These are phyloP conservation scores for Heliconius charithonia DNA, from an alignment of 2,888 invertebrate genomes.

Conservation along the genomic window DNA sequence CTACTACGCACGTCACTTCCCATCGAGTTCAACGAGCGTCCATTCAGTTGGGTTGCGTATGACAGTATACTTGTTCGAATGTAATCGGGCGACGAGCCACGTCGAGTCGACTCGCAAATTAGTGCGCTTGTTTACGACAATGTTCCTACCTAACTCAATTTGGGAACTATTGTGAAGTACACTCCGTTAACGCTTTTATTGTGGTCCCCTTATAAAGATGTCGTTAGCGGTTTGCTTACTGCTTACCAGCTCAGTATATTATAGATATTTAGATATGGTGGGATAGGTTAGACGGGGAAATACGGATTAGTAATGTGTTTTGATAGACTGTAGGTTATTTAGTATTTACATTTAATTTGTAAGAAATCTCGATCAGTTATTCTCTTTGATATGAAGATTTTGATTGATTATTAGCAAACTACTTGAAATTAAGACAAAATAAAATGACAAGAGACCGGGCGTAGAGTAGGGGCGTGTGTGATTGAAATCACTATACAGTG, in stretches of 20 bases:
- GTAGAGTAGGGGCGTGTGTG: no score
- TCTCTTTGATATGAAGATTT: no score
- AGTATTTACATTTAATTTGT: not conserved
- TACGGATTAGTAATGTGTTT: not conserved
- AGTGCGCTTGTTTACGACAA: slow-evolving; percentile 63
- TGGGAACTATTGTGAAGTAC: slow-evolving; percentile 53
- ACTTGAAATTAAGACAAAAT: no score
- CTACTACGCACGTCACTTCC: slow-evolving; percentile 53
- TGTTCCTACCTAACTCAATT: slow-evolving; percentile 64
- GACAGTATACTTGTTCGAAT: slow-evolving; percentile 61
- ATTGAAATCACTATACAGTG: no score
- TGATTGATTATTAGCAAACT: no score
- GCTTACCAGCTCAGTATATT: not conserved
- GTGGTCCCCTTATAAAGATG: slow-evolving; percentile 42
- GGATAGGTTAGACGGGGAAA: not conserved
- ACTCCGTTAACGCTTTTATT: slow-evolving; percentile 54
- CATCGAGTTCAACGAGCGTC: slow-evolving; percentile 57
- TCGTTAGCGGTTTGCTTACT: slow-evolving; percentile 38
- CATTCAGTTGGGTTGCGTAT: slow-evolving; percentile 58
- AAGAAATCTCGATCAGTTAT: no score
- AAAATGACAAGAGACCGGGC: no score
- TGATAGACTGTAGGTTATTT: not conserved
- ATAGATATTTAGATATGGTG: not conserved
- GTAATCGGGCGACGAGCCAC: slow-evolving; percentile 62
- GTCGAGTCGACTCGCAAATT: slow-evolving; percentile 66